A percentile compares a stretch with the other conserved stretches of the same genome.
Evolutionary conservation across 1,140 invertebrate genomes (phyloP).

Genomic region (Zophobas morio): DNA sequence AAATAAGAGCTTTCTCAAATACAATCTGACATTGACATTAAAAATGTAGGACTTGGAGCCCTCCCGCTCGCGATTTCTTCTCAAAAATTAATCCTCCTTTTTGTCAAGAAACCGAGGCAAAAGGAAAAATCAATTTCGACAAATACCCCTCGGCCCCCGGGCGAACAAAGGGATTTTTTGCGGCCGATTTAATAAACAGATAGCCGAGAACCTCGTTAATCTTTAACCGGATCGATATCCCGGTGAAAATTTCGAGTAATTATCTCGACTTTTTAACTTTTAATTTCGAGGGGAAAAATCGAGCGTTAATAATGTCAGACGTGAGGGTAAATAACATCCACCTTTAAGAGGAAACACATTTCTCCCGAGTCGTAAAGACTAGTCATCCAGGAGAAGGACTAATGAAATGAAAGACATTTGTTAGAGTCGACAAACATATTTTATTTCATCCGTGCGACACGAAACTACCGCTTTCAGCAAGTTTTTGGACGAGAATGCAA

Average conservation of each 20-base stretch:
- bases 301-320: background rate
- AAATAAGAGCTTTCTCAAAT: constrained; percentile 42
- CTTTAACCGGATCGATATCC: background rate
- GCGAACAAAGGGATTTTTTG: background rate
- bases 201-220: background rate
- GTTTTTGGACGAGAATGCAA: too few relatives aligned
- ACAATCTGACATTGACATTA: background rate
- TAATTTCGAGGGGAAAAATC: background rate
- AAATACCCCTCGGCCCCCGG: background rate
- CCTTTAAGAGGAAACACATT: too few relatives aligned
- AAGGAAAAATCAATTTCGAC: too few relatives aligned
- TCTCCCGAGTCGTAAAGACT: too few relatives aligned
- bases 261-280: background rate
- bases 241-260: background rate
- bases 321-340: too few relatives aligned
- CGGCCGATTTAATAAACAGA: background rate
- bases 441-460: too few relatives aligned
- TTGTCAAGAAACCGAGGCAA: too few relatives aligned
- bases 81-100: background rate
- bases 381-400: too few relatives aligned
- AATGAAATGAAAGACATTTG: too few relatives aligned
- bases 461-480: too few relatives aligned
- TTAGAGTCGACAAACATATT: too few relatives aligned
- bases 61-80: background rate
- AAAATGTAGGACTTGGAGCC: background rate